Percentiles rank a stretch among this genome's conserved stretches.
Conservation (phyloP, 2,797 vertebrate genomes). For the Miichthys miiuy region DNA sequence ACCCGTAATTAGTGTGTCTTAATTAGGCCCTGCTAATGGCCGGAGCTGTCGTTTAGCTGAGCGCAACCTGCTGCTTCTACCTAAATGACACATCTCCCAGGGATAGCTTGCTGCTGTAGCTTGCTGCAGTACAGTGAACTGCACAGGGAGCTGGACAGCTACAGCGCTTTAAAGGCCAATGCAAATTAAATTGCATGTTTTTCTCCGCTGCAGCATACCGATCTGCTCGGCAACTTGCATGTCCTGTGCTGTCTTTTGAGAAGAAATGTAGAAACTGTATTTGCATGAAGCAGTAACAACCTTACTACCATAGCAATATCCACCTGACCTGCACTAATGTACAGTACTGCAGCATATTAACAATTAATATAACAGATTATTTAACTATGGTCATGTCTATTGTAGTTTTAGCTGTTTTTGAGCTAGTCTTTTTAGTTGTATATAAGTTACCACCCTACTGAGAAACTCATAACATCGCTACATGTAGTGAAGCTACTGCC, state of each 20-base stretch:
- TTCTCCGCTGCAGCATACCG: neutral
- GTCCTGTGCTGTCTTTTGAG: neutral
- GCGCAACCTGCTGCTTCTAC: conserved; percentile 74
- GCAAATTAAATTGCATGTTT: conserved; percentile 17
- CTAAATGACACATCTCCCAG: conserved; percentile 77
- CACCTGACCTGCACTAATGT: too few species aligned
- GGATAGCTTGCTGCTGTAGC: conserved; percentile 48
- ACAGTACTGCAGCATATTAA: too few species aligned
- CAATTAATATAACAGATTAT: too few species aligned
- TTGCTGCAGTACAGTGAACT: conserved; percentile 31
- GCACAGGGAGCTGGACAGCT: conserved; percentile 34
- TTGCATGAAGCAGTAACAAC: neutral
- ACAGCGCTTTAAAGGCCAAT: conserved; percentile 24
- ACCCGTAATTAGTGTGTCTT: conserved; percentile 85
- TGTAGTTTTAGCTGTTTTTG: too few species aligned
- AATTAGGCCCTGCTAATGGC: conserved; percentile 82
- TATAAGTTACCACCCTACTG: too few species aligned
- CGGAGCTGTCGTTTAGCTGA: conserved; percentile 78
- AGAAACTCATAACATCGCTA: too few species aligned
- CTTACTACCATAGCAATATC: too few species aligned
- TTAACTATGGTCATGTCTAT: too few species aligned
- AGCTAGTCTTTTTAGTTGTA: too few species aligned
- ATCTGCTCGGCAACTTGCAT: conserved; percentile 4
- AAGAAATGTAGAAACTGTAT: neutral
- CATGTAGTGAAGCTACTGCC: too few species aligned